phyloP scores from a whole-genome alignment of 2,888 invertebrate species.

The Agrotis segetum region DNA sequence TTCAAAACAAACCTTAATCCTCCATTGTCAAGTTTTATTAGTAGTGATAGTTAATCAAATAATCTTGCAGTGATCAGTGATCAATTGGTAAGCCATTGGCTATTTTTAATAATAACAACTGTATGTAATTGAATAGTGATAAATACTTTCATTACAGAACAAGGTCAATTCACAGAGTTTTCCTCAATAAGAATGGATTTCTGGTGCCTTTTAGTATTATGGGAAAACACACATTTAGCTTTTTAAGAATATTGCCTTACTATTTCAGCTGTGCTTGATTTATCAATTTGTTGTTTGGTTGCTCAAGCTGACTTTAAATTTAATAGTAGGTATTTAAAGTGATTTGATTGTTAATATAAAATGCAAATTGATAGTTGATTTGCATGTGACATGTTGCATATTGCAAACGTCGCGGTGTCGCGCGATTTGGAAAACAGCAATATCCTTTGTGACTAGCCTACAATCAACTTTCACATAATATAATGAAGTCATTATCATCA shows the following conservation, averaged over 20 bases:
- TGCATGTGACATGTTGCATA: conserved; percentile 1
- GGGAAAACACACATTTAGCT: not conserved
- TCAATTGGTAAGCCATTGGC: not conserved
- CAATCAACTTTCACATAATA: conserved; percentile 1
- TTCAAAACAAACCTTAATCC: not conserved
- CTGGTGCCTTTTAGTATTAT: not conserved
- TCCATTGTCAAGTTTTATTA: not conserved
- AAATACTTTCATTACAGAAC: not conserved
- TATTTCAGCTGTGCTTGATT: conserved; percentile 20
- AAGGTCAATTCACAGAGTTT: not conserved
- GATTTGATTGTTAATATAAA: not conserved
- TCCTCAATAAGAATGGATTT: not conserved
- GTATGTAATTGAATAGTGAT: not conserved
- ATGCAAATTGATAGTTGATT: conserved; percentile 4
- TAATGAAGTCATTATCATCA: not conserved
- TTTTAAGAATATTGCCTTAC: not conserved
- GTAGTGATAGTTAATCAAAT: not conserved
- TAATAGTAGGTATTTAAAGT: not conserved
- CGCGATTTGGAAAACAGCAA: not conserved
- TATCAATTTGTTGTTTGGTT: conserved; percentile 5
- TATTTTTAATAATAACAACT: not conserved
- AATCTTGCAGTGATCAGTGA: not conserved
- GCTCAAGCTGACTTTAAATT: not conserved
- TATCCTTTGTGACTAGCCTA: conserved; percentile 3
- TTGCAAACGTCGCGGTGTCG: not conserved